Evolutionary conservation across 1,140 invertebrate genomes (phyloP), one percentile per base, ranked within the genome.

Genomic region (Drosophila busckii): DNA sequence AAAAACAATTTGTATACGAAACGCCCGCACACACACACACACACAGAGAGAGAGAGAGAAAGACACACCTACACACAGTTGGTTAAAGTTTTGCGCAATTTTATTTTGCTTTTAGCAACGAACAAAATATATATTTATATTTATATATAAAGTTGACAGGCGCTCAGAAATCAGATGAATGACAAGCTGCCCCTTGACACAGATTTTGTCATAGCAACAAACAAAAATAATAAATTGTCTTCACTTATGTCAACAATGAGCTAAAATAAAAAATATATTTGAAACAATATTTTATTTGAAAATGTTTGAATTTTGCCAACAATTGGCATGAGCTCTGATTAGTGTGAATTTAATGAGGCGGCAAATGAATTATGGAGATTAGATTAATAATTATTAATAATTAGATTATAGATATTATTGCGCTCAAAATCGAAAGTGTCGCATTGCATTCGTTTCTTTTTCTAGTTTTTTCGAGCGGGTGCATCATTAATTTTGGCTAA

Each of bases 181-280:
- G 75, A 82, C 75, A 82, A 70, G 69, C 66, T 80, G 75, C 75
- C 75, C 75, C 75, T 80, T 80, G 75, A 80, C 75, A 80, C 53
- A 80, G 65, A 75, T 80, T 80, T 82, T 80, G 64, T 73, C 75
- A 55, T 69, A 73, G 75, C 75, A 73, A 73, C 63, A 80, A 64
- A 64, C 64, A 56, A 65, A 80, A 35, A 52, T 55, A 60, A 80
- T 71, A 80, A 78, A 80, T 59, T 54, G 50, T 70, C 58, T 67
- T 62, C 40, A 49, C 44, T 70, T 45, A 38, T 46, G 20, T 32
- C 25, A 23, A 28, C 16, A 54, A 48, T 61, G 35, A 42, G 20
- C 25, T 20, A 22, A 60, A 37, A 54, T 10, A 38, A 28, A 28
- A 66, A 64, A 41, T 34, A n/a, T 19, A 8, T 48, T 13, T 12